Evolutionary conservation across 2,113 vertebrate species (phyloP).

Genomic region (Mungos mungo): DNA sequence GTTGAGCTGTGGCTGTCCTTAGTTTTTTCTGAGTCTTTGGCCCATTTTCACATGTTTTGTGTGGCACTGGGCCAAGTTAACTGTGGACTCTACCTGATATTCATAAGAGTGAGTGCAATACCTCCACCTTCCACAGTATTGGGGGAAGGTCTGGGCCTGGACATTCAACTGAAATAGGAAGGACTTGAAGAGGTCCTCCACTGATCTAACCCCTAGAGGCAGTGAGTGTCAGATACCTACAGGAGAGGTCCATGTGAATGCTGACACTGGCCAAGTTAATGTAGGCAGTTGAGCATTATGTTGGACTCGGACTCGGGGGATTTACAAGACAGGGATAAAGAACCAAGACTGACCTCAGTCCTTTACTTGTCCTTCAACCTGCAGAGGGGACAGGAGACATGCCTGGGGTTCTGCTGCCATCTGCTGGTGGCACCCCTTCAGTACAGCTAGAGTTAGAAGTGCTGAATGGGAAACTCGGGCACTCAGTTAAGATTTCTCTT

Average conservation of each 20-base stretch:
- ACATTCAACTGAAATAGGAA: neutral
- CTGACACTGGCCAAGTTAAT: neutral
- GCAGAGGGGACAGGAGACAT: neutral
- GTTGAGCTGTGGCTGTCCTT: neutral
- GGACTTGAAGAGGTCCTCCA: neutral
- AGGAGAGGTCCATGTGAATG: neutral
- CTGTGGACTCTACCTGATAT: neutral
- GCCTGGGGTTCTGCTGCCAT: constrained; percentile 14
- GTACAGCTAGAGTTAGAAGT: neutral
- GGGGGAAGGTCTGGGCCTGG: neutral
- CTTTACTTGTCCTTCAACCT: neutral
- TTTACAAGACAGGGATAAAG: neutral
- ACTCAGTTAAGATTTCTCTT: neutral
- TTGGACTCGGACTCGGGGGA: neutral
- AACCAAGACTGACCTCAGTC: neutral
- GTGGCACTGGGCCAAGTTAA: neutral
- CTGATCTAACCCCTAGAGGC: neutral
- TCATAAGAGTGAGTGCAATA: neutral
- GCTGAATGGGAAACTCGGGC: neutral
- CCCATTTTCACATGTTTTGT: neutral
- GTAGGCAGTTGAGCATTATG: neutral
- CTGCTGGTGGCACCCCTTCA: neutral
- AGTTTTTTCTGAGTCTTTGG: neutral
- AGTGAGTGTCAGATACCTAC: neutral
- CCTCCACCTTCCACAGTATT: neutral